Base-by-base conservation (phyloP, 2,797 vertebrate genomes). In the Phoebastria nigripes region DNA sequence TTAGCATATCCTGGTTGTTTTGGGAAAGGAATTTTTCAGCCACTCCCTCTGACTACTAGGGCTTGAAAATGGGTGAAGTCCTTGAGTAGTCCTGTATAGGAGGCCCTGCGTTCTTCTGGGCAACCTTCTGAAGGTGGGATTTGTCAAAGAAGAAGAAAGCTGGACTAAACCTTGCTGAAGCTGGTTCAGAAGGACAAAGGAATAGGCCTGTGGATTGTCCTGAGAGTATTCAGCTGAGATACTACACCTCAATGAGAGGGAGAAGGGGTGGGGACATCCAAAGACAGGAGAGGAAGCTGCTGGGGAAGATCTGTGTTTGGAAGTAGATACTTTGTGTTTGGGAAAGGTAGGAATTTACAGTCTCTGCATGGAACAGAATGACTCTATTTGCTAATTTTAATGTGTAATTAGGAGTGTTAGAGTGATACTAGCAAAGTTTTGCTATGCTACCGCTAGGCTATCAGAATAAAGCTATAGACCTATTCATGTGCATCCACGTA, bases 231-330 rank as follows among this genome's bases (percentile, higher is more conserved):
- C 24, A 17, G 41, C n/a, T 59, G 52, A 58, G 65, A 26, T 51
- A 1, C 1, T 15, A 3, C 12, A 33, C 22, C 25, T 56, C 0
- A 0, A 7, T 19, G 59, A 37, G 17, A 35, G 21, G 26, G 24
- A 59, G 54, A 8, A 59, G 33, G 33, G 33, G 33, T 66, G 44
- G 9, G 24, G 19, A 25, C 1, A 1, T 15, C 55, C 37, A 51
- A 63, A 65, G 31, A 33, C 21, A 26, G 26, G 52, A 84, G 42
- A 74, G 9, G 29, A 63, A 67, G 56, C 33, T 73, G 20, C 54
- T 26, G 21, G 37, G 12, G 5, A 41, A 55, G 11, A 25, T 54
- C 56, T 52, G 12, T 49, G 11, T 74, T 83, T 15, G 62, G 69
- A 74, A 94, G 28, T 4, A 51, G 39, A 4, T 52, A 29, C 12